Evolutionary conservation across 2,797 vertebrate genomes (phyloP).

Genomic region (Fundulus diaphanus): DNA sequence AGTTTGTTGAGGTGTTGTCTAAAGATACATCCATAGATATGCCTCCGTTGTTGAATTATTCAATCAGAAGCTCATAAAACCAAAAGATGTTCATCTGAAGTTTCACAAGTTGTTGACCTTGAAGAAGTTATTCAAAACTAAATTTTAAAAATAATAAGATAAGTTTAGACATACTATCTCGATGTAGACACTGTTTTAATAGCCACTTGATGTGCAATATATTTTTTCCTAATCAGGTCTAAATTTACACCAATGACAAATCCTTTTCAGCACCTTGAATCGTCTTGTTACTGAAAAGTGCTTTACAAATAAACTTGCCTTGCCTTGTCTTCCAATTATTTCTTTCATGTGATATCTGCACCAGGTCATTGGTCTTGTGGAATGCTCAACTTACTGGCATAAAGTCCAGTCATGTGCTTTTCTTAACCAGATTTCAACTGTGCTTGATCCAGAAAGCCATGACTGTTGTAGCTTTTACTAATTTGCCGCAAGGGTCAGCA

Average conservation of each 20-base stretch:
- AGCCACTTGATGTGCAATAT: background rate
- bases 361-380: background rate
- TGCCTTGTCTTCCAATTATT: no score
- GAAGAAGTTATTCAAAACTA: no score
- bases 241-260: background rate
- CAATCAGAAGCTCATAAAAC: no score
- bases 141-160: no score
- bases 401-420: constrained; percentile 9
- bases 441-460: background rate
- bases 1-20: no score
- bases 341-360: background rate
- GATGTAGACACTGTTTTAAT: background rate
- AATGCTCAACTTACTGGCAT: background rate
- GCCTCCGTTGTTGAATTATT: no score
- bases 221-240: background rate
- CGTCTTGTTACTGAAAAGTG: no score
- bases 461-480: background rate
- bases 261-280: no score
- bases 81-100: no score
- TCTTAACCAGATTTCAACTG: background rate
- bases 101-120: no score
- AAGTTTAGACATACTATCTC: background rate
- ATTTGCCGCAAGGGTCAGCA: background rate
- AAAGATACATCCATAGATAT: no score
- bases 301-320: no score